Evolutionary conservation across 1,140 invertebrate genomes (phyloP), one percentile per base, ranked within the genome.

Genomic region (Tribolium madens): DNA sequence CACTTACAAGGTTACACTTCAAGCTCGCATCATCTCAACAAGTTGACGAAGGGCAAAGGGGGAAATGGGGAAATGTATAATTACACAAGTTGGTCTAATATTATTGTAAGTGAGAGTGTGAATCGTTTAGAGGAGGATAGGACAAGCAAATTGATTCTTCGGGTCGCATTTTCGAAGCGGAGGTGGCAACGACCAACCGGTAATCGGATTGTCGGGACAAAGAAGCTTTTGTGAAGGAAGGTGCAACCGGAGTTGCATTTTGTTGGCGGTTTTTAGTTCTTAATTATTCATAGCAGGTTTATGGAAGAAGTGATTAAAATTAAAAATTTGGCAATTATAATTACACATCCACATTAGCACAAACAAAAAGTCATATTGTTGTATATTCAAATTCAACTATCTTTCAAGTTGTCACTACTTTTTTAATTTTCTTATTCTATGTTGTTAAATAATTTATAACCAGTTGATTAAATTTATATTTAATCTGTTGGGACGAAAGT

Each of bases 181-280:
- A 73, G 75, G 69, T 76, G 69, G 33, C 46, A 76, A 76, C 57
- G 26, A 64, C 69, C 52, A 76, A 69, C 50, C 69, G 31, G 69
- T 76, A 76, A 76, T 76, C 75, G 75, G 75, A 76, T 76, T 76
- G 64, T 73, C 48, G 48, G 46, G 70, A 60, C 75, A 72, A 72
- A 76, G 60, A 53, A 70, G 75, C 69, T 73, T 76, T 76, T 64
- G 68, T 53, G 53, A 60, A 10, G 53, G 10, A 33, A 64, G 57
- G 26, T 64, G 57, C 57, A 64, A 33, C 57, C 26, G 10, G 26
- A 64, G 57, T 33, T 64, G 57, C 57, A 64, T 64, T 33, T 18
- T 64, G 0, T n/a, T 5, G 18, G 5, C 53, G 9, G 1, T n/a
- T 26, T 3, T 10, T 60, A 13, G n/a, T n/a, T n/a, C n/a, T n/a